Base-by-base conservation (phyloP, 2,888 invertebrate species). In the Caenorhabditis sp. region DNA sequence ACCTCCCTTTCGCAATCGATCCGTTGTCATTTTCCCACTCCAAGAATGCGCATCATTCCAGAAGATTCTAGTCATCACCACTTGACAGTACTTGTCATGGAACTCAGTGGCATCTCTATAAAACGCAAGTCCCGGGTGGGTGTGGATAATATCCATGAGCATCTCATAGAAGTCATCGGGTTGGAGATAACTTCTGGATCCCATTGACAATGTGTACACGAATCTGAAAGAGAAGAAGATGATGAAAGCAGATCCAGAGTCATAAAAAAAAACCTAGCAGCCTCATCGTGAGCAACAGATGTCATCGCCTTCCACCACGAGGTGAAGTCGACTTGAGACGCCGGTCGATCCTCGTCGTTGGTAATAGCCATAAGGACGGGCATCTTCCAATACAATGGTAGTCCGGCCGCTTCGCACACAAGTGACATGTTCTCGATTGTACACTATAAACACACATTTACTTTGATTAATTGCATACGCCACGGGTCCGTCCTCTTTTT, bases 81-180 rank as follows among this genome's bases (percentile, higher is more conserved):
- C 98, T 93, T 98, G 97, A 88, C 98, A 96, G 92, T 98, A 99
- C 94, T 97, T 95, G 82, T 97, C 97, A 94, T 99, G 98, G 93
- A 99, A 99, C 94, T 99, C 98, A 0, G 96, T 96, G 78, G 98
- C 98, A 92, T 98, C 97, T 93, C 97, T 96, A 77, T 99, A 94
- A 94, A 99, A 99, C 83, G 96, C 96, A 87, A 99, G 94, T 58
- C 99, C 98, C 3, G 91, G 90, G 71, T 91, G 89, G 1, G 97
- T 95, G 91, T 97, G 95, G 93, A 98, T 95, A 93, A 99, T 97
- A 92, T 97, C 97, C 0, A 97, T 96, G 35, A 93, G 88, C 67
- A 94, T 89, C 84, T 97, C 95, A 91, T 97, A 95, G 93, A 98
- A 95, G 93, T 98, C 98, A 91, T 97, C 97, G 0, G 96, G 96